Conservation (phyloP, 2,797 vertebrate genomes). For the Lepilemur ruficaudatus region DNA sequence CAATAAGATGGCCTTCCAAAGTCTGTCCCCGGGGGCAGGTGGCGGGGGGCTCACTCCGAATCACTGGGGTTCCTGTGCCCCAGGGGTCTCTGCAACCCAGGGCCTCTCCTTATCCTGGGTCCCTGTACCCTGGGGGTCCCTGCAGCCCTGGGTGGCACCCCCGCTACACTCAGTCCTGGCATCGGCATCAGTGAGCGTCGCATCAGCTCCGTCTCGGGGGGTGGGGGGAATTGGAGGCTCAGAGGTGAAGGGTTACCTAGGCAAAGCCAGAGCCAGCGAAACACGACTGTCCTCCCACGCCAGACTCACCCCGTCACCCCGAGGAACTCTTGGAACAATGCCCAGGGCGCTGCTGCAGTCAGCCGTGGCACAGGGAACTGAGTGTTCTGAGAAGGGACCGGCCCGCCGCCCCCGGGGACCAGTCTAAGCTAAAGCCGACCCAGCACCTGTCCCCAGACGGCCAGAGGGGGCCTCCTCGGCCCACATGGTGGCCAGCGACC, state of each 20-base stretch:
- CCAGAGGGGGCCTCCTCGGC: background rate
- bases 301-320: too few relatives aligned
- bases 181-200: accelerated
- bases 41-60: background rate
- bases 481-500: background rate
- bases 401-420: background rate
- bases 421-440: background rate
- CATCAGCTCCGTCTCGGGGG: background rate
- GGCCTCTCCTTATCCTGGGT: too few relatives aligned
- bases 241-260: background rate
- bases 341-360: accelerated
- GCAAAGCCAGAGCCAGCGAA: too few relatives aligned
- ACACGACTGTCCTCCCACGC: accelerated
- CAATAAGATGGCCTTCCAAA: background rate
- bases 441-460: background rate
- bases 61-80: background rate
- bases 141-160: too few relatives aligned
- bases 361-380: accelerated
- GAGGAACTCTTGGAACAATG: accelerated
- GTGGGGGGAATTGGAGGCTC: background rate
- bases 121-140: background rate
- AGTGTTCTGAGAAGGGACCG: background rate
- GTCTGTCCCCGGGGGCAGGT: background rate
- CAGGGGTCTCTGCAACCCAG: too few relatives aligned
- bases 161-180: accelerated